Base-by-base conservation (phyloP, 2,888 invertebrate genomes). In the Phyllotreta striolata region DNA sequence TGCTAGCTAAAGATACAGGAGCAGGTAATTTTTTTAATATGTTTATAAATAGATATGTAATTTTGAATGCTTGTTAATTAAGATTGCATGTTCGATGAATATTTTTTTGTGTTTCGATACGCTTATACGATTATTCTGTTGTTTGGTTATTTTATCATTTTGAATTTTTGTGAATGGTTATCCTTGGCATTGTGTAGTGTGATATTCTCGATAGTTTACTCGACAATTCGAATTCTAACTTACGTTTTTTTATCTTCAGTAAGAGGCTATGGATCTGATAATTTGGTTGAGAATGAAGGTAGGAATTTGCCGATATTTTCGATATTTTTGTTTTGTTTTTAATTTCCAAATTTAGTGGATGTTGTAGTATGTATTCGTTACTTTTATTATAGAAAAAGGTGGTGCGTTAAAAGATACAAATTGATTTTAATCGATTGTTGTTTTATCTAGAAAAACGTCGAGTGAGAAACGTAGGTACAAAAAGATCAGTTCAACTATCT, bases 1-100 rank as follows among this genome's bases (percentile, higher is more conserved):
- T 92, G 73, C 85, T 92, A 52, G 87, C 89, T 58, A 88, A 90
- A 78, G 91, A 91, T 70, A 90, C 87, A 71, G 85, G 85, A 63
- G 87, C 86, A 84, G 89, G 90, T 90, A 84, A 71, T 51, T 5
- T 38, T 63, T 46, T 24, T 24, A 24, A 24, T 24, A 4, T 58
- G 34, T 37, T 13, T 6, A 55, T 24, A 6, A 7, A 55, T 55
- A 5, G 24, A 24, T 24, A 24, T 24, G n/a, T n/a, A n/a, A n/a
- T 24, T 3, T 41, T 41, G 5, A 1, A 41, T 41, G 12, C 12
- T 12, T 41, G n/a, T 10, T 10, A 12, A 41, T 41, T 41, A 41
- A 12, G 41, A 24, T 24, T 54, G 39, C 10, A 7, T 24, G 24
- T 24, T 56, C 7, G 39, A 13, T 49, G 58, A 10, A 24, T 51